Percentiles rank a stretch among this genome's conserved stretches.
Conservation (phyloP, 1,140 invertebrate genomes). For the Halictus rubicundus region DNA sequence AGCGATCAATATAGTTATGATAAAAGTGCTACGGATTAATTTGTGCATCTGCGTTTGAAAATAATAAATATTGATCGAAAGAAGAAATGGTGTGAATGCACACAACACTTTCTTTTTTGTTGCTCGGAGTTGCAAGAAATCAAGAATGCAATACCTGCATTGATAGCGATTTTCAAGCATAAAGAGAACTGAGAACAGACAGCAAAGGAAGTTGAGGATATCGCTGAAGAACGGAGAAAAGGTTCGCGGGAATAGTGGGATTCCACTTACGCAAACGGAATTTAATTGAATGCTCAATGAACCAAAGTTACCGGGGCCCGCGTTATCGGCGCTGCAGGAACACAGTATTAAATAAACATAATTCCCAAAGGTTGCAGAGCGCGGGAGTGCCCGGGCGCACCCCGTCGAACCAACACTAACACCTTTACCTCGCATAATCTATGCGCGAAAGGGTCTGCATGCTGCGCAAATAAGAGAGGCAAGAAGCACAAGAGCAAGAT, state of each 20-base stretch:
- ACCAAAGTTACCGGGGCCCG: neutral
- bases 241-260: neutral
- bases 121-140: too few relatives aligned
- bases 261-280: neutral
- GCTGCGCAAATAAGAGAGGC: neutral
- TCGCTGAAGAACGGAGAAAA: too few relatives aligned
- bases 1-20: too few relatives aligned
- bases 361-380: neutral
- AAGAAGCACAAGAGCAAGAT: neutral
- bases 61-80: too few relatives aligned
- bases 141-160: too few relatives aligned
- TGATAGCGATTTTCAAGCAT: too few relatives aligned
- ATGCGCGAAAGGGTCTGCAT: neutral
- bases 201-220: too few relatives aligned
- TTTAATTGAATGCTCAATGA: neutral
- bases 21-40: too few relatives aligned
- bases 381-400: neutral
- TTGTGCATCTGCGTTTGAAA: too few relatives aligned
- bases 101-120: too few relatives aligned
- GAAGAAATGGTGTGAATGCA: too few relatives aligned
- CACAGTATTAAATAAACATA: neutral
- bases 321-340: neutral
- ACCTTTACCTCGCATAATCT: neutral
- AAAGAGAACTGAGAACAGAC: too few relatives aligned
- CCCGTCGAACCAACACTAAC: neutral